Evolutionary conservation across 64 coral and sea anemone genomes (phyloP), one percentile per base, ranked within the genome.

Genomic region (Stichodactyla helianthus): DNA sequence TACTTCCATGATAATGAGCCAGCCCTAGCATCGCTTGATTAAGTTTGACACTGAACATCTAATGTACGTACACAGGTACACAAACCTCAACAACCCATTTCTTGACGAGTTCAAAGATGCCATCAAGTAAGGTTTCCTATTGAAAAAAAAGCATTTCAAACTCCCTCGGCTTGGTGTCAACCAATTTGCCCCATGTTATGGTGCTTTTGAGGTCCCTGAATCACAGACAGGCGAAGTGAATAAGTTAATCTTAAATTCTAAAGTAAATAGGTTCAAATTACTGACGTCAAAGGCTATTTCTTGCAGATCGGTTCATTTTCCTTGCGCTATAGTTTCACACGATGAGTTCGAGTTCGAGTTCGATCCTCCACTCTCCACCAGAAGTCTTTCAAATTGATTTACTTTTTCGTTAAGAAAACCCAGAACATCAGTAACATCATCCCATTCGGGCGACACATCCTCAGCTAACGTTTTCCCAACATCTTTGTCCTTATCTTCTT

Each of bases 361-460:
- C 82, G 68, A 90, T 7, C 94, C 94, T 61, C 94, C 92, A 13
- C 87, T 97, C 51, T 97, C 94, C 71, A 97, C 80, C 51, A 97
- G 89, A 61, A 97, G 86, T 57, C 92, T 85, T 74, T 97, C 94
- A 71, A 97, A 97, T 19, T 97, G 94, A 57, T 97, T 97, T 26
- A 97, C 94, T 83, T 97, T 97, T 59, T 97, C 94, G 63, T 97
- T 97, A 28, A 97, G 86, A 90, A 93, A 97, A 3, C 94, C 94
- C 28, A 97, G 89, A 15, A 97, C 91, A 84, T 97, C 94, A 19
- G 84, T 97, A 16, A 97, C 91, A 67, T 97, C 94, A 44, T 97
- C 94, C 94, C 94, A 97, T 44, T 97, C 94, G 12, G 89, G 82
- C 31, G 94, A 59, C 62, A 88, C 87, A 27, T 95, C 90, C 53